Conservation (phyloP, 1,140 invertebrate genomes). For the Xylocopa sonorina region DNA sequence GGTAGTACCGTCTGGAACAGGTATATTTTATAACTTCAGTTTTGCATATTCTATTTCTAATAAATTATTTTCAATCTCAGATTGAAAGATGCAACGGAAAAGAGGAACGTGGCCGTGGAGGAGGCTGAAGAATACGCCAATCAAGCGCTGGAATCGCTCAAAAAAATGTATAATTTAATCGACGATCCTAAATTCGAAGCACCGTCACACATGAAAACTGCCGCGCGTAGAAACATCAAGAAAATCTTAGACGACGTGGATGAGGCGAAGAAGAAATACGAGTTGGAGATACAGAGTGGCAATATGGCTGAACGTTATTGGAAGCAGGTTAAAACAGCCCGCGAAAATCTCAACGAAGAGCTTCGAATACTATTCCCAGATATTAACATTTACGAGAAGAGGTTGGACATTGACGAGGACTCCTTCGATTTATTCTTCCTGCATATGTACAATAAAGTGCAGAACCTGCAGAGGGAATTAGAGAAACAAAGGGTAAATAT, state of each 20-base stretch:
- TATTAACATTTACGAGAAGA: conserved; percentile 85
- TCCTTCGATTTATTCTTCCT: conserved; percentile 88
- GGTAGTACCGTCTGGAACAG: conserved; percentile 82
- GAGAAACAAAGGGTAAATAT: conserved; percentile 82
- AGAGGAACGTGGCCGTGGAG: conserved; percentile 81
- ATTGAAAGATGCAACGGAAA: conserved; percentile 83
- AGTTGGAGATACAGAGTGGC: conserved; percentile 82
- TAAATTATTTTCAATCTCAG: conserved; percentile 63
- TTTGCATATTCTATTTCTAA: too few species aligned
- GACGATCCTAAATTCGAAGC: conserved; percentile 82
- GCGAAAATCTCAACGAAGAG: conserved; percentile 88
- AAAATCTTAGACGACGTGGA: conserved; percentile 85
- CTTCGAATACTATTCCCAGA: conserved; percentile 88
- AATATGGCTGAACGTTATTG: conserved; percentile 87
- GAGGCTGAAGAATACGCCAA: conserved; percentile 81
- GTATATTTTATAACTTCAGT: too few species aligned
- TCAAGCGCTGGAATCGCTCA: conserved; percentile 70
- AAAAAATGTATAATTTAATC: conserved; percentile 73
- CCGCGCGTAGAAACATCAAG: conserved; percentile 83
- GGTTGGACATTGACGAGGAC: conserved; percentile 84
- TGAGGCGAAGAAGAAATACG: conserved; percentile 83
- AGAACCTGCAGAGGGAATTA: conserved; percentile 88
- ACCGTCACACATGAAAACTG: conserved; percentile 79
- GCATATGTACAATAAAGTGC: conserved; percentile 86
- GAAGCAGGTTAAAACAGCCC: conserved; percentile 86